Evolutionary conservation across 1,140 invertebrate genomes (phyloP), one percentile per base, ranked within the genome.

Genomic region (Campoletis sonorensis): DNA sequence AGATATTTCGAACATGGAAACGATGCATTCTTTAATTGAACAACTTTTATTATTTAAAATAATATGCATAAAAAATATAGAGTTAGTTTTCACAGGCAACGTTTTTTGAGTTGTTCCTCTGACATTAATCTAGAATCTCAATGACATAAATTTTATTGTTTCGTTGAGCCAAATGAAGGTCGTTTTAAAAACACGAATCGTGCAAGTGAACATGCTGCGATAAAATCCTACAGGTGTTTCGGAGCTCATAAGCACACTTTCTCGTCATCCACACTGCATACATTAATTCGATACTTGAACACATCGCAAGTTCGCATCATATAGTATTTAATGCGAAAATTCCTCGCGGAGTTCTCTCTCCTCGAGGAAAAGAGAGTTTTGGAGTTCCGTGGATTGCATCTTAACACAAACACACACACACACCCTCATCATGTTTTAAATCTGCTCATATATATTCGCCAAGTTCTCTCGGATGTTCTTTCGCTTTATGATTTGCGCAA

Each of bases 381-480:
- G 10, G 16, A 64, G 54, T 77, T 77, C 54, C 75, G 51, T 30
- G 64, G 27, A 40, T 77, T 26, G 75, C 30, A 77, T 77, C 75
- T 77, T 58, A 77, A 77, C 64, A 64, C 13, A 21, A 23, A 27
- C 73, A n/a, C 75, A 18, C 49, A 16, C 4, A n/a, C 23, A 21
- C 54, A 30, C 30, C 7, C 30, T 33, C 7, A n/a, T 33, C 30
- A 7, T 33, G 30, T 33, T 77, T 37, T 77, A 54, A 77, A 64
- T 54, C 4, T 77, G 58, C 75, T 23, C 23, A 30, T 8, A 67
- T 8, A 67, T 13, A 30, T 79, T 82, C 81, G 68, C 49, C 81
- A 54, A 40, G 72, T 58, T 58, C 33, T 27, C 23, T 82, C 58
- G 75, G 58, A 64, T 64, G 30, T n/a, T 78, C 61, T 45, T 18